Conservation (phyloP, 1,140 invertebrate genomes). For the Drosophila orena region DNA sequence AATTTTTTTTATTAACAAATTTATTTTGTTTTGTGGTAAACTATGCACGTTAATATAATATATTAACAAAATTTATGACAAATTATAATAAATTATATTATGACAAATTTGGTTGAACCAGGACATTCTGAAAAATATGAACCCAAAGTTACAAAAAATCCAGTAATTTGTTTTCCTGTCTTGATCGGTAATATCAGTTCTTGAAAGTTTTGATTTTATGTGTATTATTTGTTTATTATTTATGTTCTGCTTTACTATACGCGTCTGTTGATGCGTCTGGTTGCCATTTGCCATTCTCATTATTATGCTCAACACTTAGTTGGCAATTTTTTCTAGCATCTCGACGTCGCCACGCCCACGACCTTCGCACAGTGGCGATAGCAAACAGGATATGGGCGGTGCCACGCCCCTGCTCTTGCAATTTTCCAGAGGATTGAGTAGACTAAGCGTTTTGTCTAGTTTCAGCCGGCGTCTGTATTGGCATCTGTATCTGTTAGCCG, state of each 20-base stretch:
- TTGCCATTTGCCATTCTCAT: conserved; percentile 55
- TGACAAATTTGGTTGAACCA: no score
- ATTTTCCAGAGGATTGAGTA: conserved; percentile 43
- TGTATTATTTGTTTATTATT: not conserved
- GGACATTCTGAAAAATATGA: no score
- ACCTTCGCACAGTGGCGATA: conserved; percentile 67
- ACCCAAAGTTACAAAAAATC: no score
- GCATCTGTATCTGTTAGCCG: conserved; percentile 26
- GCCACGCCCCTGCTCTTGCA: not conserved
- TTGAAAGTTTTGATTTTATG: no score
- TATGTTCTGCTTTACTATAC: not conserved
- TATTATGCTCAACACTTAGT: conserved; percentile 79
- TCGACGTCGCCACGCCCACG: conserved; percentile 51
- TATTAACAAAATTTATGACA: no score
- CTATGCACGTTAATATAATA: no score
- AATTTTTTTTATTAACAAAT: no score
- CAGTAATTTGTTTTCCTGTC: no score
- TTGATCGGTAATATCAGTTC: no score
- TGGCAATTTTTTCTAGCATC: conserved; percentile 60
- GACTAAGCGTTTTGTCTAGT: conserved; percentile 69
- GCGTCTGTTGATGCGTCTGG: conserved; percentile 9
- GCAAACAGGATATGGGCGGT: conserved; percentile 55
- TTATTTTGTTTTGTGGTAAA: no score
- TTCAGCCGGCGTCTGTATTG: conserved; percentile 17
- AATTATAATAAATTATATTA: no score